Base-by-base conservation (phyloP, 2,888 invertebrate species). In the Silvanus unidentatus region DNA sequence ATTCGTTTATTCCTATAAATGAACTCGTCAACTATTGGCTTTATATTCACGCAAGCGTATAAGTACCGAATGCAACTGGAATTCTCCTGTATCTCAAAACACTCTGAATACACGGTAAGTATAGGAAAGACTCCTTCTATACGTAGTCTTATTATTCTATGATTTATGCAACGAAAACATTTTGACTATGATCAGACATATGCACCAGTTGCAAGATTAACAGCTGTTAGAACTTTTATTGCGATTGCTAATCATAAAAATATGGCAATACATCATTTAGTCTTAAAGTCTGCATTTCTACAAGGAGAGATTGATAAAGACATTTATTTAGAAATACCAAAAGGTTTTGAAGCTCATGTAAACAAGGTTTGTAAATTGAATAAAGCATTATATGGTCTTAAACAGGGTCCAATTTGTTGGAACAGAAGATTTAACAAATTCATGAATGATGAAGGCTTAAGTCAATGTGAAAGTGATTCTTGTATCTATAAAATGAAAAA, bases 261-360 rank as follows among this genome's bases (percentile, higher is more conserved):
- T 37, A 34, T 58, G 4, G 11, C 34, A 5, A 39, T 51, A 1
- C 16, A 42, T 29, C 62, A 61, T 39, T 40, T 59, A 49, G 62
- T 62, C 42, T 57, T 62, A 2, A 55, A 54, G 47, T 58, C 49
- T 45, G 59, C 58, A 5, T 64, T 61, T 50, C 40, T 61, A 12
- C 55, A 60, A 42, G 56, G 60, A 12, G 40, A 52, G 8, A 3
- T 22, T 8, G 32, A 32, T 8, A n/a, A 32, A 32, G 32, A 12
- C 10, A 32, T 32, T 32, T 32, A 32, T n/a, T 8, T 32, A n/a
- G n/a, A n/a, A 8, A 8, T 3, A 5, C 11, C 22, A 5, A 8
- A 22, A 5, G 22, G 22, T 22, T 22, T 22, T 8, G 8, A 22
- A 5, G 3, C 3, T 8, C 3, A 22, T 5, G 22, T 5, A 22